Evolutionary conservation across 2,888 invertebrate species (phyloP).

Genomic region (Altica lythri): DNA sequence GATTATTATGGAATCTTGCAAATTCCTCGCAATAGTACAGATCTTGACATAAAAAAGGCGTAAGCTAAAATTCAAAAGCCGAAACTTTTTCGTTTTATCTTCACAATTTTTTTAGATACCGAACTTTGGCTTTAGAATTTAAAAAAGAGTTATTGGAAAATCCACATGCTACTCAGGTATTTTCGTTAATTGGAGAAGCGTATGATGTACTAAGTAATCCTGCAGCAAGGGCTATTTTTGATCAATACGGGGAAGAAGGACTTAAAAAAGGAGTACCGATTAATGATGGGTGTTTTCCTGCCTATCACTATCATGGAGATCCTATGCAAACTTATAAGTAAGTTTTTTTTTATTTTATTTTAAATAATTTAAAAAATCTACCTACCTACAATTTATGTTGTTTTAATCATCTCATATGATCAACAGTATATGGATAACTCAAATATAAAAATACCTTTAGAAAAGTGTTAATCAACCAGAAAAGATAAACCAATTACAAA

Average conservation of each 20-base stretch:
- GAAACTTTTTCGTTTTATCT: too few species aligned
- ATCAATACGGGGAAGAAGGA: constrained; percentile 88
- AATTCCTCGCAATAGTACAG: constrained; percentile 66
- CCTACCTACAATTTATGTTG: too few species aligned
- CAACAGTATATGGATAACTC: too few species aligned
- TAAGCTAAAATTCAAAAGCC: constrained; percentile 52
- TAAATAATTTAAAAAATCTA: too few species aligned
- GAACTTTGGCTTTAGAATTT: constrained; percentile 59
- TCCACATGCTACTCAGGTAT: constrained; percentile 64
- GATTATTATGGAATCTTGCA: constrained; percentile 81
- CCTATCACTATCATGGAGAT: constrained; percentile 83
- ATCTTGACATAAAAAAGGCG: constrained; percentile 74
- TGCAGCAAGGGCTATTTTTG: constrained; percentile 75
- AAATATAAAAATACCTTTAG: too few species aligned
- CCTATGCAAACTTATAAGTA: constrained; percentile 72
- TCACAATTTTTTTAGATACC: constrained; percentile 37
- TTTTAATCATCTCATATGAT: too few species aligned
- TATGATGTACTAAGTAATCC: constrained; percentile 77
- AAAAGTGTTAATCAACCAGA: too few species aligned
- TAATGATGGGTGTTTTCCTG: constrained; percentile 68
- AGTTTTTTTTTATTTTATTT: constrained; percentile 2
- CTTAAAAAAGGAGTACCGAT: constrained; percentile 79
- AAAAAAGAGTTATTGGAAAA: constrained; percentile 63
- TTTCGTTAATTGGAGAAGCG: constrained; percentile 73
- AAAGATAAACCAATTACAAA: too few species aligned